Evolutionary conservation across 1,140 invertebrate species (phyloP).

Genomic region (Polypedilum vanderplanki): DNA sequence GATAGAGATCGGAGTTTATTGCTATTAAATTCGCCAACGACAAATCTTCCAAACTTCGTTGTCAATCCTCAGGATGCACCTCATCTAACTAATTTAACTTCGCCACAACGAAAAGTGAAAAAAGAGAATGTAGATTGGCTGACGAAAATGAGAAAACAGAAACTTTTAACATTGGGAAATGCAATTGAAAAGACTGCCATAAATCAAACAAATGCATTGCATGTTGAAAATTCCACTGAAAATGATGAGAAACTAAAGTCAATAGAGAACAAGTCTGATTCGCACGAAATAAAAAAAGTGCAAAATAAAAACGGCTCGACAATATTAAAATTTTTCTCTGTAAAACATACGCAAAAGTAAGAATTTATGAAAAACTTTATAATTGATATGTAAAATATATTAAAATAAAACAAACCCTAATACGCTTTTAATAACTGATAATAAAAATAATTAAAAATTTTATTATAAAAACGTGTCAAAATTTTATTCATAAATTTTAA

Average conservation of each 20-base stretch:
- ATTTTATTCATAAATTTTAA: not conserved
- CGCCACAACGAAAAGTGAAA: slow-evolving; percentile 55
- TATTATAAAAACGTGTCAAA: not conserved
- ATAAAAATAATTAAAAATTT: not conserved
- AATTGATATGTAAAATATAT: no score
- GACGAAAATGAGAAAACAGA: slow-evolving; percentile 58
- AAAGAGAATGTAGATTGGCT: slow-evolving; percentile 64
- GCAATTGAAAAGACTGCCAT: not conserved
- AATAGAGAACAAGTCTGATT: slow-evolving; percentile 15
- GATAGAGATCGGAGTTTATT: not conserved
- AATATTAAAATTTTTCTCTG: slow-evolving; percentile 1
- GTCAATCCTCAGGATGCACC: slow-evolving; percentile 62
- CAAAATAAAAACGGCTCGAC: not conserved
- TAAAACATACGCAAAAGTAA: not conserved
- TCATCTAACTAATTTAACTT: slow-evolving; percentile 56
- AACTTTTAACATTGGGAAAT: slow-evolving; percentile 36
- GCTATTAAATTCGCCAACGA: slow-evolving; percentile 55
- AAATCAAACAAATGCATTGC: not conserved
- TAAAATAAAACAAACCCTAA: not conserved
- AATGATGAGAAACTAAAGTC: not conserved
- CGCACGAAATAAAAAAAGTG: not conserved
- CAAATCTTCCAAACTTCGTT: slow-evolving; percentile 69
- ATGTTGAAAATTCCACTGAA: not conserved
- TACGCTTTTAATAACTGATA: not conserved
- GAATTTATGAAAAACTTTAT: no score